phyloP scores from a whole-genome alignment of 2,888 invertebrate genomes.

The Phymatocera aterrima region DNA sequence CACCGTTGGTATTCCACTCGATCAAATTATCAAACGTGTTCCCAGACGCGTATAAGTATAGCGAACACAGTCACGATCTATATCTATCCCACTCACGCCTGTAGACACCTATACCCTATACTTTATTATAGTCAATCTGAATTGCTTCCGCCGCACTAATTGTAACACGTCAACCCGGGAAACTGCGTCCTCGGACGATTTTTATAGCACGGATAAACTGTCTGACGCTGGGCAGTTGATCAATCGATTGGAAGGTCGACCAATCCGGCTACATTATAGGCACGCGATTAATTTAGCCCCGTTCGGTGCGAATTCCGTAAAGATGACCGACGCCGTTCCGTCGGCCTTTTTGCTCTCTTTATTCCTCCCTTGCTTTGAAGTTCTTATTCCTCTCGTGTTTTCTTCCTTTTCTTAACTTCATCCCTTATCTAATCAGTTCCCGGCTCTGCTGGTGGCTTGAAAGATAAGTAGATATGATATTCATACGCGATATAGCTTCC shows the following conservation, averaged over 20 bases:
- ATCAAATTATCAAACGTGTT: constrained; percentile 38
- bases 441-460: no score
- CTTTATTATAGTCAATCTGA: constrained; percentile 34
- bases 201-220: constrained; percentile 5
- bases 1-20: constrained; percentile 30
- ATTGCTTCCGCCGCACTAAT: constrained; percentile 3
- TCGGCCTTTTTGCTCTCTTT: no score
- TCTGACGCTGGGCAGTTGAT: constrained; percentile 4
- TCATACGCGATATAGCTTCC: no score
- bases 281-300: not conserved
- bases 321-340: no score
- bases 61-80: not conserved
- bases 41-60: not conserved
- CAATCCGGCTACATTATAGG: not conserved
- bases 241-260: constrained; percentile 27
- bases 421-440: no score
- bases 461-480: no score
- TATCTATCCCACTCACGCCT: not conserved
- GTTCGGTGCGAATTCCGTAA: no score
- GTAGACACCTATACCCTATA: not conserved
- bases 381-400: no score
- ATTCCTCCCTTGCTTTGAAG: no score
- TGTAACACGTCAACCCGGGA: not conserved
- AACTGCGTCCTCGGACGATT: not conserved
- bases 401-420: no score